Base-by-base conservation (phyloP, 2,797 vertebrate genomes). In the Hoplostethus atlanticus region DNA sequence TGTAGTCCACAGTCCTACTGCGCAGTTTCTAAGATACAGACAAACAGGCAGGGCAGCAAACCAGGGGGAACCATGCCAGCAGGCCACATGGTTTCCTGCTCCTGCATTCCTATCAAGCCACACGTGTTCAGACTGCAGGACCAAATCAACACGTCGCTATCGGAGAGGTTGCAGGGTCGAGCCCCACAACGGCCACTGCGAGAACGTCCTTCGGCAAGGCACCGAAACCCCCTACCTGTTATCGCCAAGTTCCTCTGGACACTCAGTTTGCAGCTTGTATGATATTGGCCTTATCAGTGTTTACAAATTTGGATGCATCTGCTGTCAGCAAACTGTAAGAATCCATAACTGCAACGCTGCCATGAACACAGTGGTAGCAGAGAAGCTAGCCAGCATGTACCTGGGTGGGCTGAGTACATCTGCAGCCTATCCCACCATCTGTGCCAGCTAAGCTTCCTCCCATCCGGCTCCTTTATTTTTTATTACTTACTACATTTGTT, bases 71-170 rank as follows among this genome's bases (percentile, higher is more conserved):
- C 84, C 84, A 84, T 77, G 44, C 70, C 58, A 64, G 71, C 40
- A 34, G 66, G 68, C 75, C 79, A 85, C 85, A 87, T 85, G 83
- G 76, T 78, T 88, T 90, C 84, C 88, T 86, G 73, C 80, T 82
- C 76, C 81, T 81, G 81, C 88, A 90, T 90, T 92, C 88, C 86
- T 80, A 36, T 67, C 71, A 57, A 84, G 84, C 77, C 79, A 76
- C 75, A 83, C 68, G 63, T 84, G 88, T 84, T 81, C 68, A 85
- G 74, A 75, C 68, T 67, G 83, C 56, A 42, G 59, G 53, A 68
- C 89, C 89, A 92, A 90, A 91, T 90, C 89, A 21, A 21, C 21
- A 21, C 21, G 21, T 21, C 21, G 21, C 1, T 21, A 21, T 21
- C 21, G 21, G 21, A 70, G 71, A 58, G 63, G 67, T 76, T 83